Evolutionary conservation across 2,888 invertebrate genomes (phyloP), one percentile per base, ranked within the genome.

Genomic region (Lepas anatifera): DNA sequence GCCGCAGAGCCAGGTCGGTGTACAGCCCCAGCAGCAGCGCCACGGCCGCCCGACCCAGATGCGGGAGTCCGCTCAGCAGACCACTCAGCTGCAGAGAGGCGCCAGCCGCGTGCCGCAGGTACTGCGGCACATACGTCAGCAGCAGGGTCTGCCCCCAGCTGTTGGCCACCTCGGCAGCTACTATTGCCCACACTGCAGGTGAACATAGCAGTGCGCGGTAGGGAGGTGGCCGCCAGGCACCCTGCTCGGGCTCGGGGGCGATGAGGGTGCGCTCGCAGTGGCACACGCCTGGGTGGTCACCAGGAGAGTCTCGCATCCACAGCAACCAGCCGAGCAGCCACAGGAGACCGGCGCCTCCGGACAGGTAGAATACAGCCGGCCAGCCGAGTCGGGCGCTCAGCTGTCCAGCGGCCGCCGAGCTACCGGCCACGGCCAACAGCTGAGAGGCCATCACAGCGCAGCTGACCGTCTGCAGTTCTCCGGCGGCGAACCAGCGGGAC

Each of bases 91-190:
- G 2, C 37, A 64, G 22, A n/a, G 35, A 22, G 25, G 37, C 1
- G 4, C 63, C 63, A 37, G 37, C 37, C 37, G n/a, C 37, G 3
- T 64, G 35, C 63, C 37, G 35, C 22, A 64, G 32, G 22, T 37
- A 64, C 4, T n/a, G 16, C 7, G 63, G 63, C 32, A 64, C 37
- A 11, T 32, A 16, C 22, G 32, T 64, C 22, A 64, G n/a, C 32
- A 64, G 63, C 22, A 64, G n/a, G n/a, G 35, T 35, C 63, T 64
- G 63, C n/a, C 63, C 63, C 63, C 32, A 37, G n/a, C 35, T 64
- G 63, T 64, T 64, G 63, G 63, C 63, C n/a, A 37, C 22, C 63
- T 64, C 63, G 37, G 22, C 16, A 25, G 11, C 2, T 2, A 37
- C n/a, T n/a, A 64, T 64, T 7, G 63, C 37, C 63, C 63, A 64